Evolutionary conservation across 2,797 vertebrate genomes (phyloP), one percentile per base, ranked within the genome.

Genomic region (Telmatherina bonti): DNA sequence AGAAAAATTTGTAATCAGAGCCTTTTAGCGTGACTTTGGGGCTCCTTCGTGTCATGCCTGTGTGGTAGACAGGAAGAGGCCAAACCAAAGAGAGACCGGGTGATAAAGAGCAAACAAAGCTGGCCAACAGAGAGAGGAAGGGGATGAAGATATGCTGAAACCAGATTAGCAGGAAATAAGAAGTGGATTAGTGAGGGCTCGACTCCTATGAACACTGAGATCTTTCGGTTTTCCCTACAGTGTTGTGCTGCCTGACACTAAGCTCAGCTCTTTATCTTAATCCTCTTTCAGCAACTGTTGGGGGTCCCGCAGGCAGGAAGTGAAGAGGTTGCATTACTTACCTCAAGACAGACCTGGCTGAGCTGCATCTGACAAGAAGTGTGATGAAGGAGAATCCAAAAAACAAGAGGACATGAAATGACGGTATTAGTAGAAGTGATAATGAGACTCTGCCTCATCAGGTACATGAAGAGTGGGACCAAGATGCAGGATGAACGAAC

Each of bases 91-190:
- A 57, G 68, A 77, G 71, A 81, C 72, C 87, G 88, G 86, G 82
- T 81, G 76, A 87, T 81, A 76, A 85, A 85, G 69, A 65, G 59
- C 77, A 81, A 85, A 91, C 83, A 91, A 91, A 86, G 79, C 35
- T n/a, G 27, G 74, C 70, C 74, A 82, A 77, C 83, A 74, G 84
- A 83, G 84, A 88, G 82, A 87, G 86, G 89, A 92, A 88, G 86
- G 62, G 80, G 83, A 90, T 87, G 80, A 89, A 90, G 89, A 91
- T 92, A 91, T 91, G 85, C 87, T 56, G 85, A 84, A 89, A 93
- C 81, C 52, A 92, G 92, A 92, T 92, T 91, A 93, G 89, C 87
- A 76, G 85, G 84, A 90, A 92, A 88, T 91, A 88, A 90, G 89
- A 82, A 89, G 86, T 89, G 90, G 93, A 94, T 94, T 94, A 94